Conservation (phyloP, 1,140 invertebrate genomes). For the Hyposmocoma kahamanoa region DNA sequence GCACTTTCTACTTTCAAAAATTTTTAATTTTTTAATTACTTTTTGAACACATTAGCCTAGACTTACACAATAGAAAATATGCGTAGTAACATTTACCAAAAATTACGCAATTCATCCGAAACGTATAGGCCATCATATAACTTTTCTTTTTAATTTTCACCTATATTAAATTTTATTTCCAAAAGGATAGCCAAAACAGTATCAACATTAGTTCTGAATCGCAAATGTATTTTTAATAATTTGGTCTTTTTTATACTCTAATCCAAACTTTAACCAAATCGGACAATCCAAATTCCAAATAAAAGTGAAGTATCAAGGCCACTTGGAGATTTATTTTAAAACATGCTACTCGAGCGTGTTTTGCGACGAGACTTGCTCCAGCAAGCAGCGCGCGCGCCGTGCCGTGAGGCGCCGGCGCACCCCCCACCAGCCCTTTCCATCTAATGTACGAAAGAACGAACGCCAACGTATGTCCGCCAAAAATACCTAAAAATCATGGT, state of each 20-base stretch:
- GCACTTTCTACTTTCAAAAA: conserved; percentile 71
- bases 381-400: conserved; percentile 5
- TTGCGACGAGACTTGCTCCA: conserved; percentile 39
- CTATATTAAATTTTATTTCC: conserved; percentile 62
- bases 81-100: conserved; percentile 73
- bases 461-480: conserved; percentile 56
- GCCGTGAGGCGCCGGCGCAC: conserved; percentile 11
- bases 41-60: conserved; percentile 73
- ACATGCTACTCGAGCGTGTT: conserved; percentile 41
- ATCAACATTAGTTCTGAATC: conserved; percentile 65
- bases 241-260: conserved; percentile 70
- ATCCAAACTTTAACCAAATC: conserved; percentile 66
- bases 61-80: conserved; percentile 73
- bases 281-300: conserved; percentile 62
- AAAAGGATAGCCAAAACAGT: conserved; percentile 71
- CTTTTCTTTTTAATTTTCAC: conserved; percentile 49
- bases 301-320: conserved; percentile 71
- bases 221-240: conserved; percentile 61
- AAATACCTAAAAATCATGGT: conserved; percentile 60
- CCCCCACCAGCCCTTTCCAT: conserved; percentile 20
- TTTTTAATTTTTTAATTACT: conserved; percentile 60
- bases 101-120: conserved; percentile 68
- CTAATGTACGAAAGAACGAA: conserved; percentile 26
- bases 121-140: conserved; percentile 69
- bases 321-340: conserved; percentile 67